Base-by-base conservation (phyloP, 92 coral and sea anemone genomes). In the Epizoanthus scotinus region DNA sequence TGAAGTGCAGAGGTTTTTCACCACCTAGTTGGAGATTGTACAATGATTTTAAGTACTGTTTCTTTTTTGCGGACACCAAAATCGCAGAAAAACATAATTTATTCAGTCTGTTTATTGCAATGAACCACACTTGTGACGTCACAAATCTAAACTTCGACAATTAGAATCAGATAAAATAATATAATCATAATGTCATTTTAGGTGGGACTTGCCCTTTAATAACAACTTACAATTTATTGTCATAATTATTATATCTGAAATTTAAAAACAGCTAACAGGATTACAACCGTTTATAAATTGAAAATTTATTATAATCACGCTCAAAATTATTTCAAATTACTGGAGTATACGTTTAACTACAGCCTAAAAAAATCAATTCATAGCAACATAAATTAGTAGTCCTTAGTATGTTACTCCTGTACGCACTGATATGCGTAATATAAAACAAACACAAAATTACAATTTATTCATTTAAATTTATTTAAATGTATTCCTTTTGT, bases 381-480 rank as follows among this genome's bases (percentile, higher is more conserved):
- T 28, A 64, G 31, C 21, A 27, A 29, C 70, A 64, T 38, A 64
- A 29, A 27, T 64, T 17, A 63, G 3, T n/a, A 8, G 12, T 9
- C 44, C 44, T n/a, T n/a, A 64, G 70, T 10, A 47, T 40, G 4
- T 26, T 21, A 67, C 19, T 66, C 21, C 72, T 2, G 14, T 44
- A 19, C 25, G 26, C 17, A 8, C 17, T 40, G 28, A 0, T 1
- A 20, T 29, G 53, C 15, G 7, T 20, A 9, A 50, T 68, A 40
- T 36, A 8, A 65, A 44, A 68, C 47, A 38, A 68, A 29, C 42
- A 68, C 55, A 53, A 13, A 25, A 20, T 42, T 38, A 44, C 28
- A 68, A 68, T 68, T 68, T 40, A 31, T 38, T 59, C 59, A 56
- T 28, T 34, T 29, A 52, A 68, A 31, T 38, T 59, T 75, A 56